Conservation (phyloP, 2,113 vertebrate species). For the Naja naja region DNA sequence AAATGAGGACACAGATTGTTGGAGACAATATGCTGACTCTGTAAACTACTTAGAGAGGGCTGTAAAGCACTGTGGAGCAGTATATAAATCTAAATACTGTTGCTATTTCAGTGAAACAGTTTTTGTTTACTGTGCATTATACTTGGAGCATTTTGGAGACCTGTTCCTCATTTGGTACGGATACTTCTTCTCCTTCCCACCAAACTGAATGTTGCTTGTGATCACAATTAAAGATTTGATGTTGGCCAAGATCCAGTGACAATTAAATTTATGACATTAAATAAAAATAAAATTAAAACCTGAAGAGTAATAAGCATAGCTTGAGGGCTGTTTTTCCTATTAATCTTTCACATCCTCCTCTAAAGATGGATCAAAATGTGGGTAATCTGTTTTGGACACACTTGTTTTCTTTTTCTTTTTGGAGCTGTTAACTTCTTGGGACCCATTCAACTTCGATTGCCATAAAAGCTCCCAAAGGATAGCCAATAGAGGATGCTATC, state of each 20-base stretch:
- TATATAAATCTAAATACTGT: no score
- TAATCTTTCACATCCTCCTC: neutral
- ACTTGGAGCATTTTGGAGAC: neutral
- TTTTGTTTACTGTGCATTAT: neutral
- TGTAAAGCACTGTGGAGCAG: no score
- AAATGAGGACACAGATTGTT: no score
- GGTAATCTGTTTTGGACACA: neutral
- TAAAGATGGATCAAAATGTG: neutral
- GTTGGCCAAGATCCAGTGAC: neutral
- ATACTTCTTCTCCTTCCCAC: neutral
- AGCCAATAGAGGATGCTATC: neutral
- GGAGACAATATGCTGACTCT: no score
- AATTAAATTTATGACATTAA: neutral
- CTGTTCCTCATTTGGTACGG: neutral
- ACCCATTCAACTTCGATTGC: neutral
- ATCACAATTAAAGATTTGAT: neutral
- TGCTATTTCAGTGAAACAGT: neutral
- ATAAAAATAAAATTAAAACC: neutral
- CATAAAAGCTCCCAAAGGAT: neutral
- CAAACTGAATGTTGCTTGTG: neutral
- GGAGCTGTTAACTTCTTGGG: neutral
- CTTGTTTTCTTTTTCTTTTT: neutral
- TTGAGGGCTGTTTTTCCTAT: neutral
- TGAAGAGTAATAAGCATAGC: neutral
- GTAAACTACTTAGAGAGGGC: no score